Percentiles rank a stretch among this genome's conserved stretches.
phyloP scores from a whole-genome alignment of 2,888 invertebrate genomes.

The Drosophila borealis region DNA sequence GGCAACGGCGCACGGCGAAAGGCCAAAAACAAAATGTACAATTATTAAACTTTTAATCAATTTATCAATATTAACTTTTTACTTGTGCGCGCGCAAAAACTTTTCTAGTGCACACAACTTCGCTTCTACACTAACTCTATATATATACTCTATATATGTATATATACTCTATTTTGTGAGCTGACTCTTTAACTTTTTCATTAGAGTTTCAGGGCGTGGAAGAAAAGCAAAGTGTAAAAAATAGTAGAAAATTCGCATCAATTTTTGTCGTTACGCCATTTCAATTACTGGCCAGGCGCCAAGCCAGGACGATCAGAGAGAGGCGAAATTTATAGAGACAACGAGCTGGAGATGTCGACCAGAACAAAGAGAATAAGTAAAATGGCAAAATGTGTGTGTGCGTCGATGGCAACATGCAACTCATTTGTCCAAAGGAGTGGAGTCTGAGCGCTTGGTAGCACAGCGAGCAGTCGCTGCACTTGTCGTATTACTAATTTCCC shows the following conservation, averaged over 20 bases:
- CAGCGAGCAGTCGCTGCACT: conserved; percentile 62
- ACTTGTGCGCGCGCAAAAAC: conserved; percentile 43
- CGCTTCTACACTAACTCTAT: conserved; percentile 13
- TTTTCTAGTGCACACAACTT: conserved; percentile 51
- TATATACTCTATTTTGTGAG: not conserved
- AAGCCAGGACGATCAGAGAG: conserved; percentile 69
- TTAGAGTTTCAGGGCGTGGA: conserved; percentile 28
- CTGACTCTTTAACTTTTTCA: conserved; percentile 74
- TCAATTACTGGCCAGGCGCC: conserved; percentile 78
- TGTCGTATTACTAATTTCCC: conserved; percentile 82
- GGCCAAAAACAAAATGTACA: conserved; percentile 56
- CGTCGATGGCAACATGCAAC: conserved; percentile 65
- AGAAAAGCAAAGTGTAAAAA: conserved; percentile 26
- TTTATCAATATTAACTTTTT: conserved; percentile 81
- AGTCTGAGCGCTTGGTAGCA: conserved; percentile 6
- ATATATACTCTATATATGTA: conserved; percentile 3
- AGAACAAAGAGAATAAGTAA: conserved; percentile 75
- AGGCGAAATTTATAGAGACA: conserved; percentile 75
- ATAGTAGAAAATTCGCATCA: conserved; percentile 55
- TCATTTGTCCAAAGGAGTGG: conserved; percentile 66
- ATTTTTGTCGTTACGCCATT: conserved; percentile 81
- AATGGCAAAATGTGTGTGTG: conserved; percentile 47
- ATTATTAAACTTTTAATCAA: conserved; percentile 81
- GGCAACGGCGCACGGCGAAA: conserved; percentile 31
- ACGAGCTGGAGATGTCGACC: conserved; percentile 49